Evolutionary conservation across 2,113 vertebrate genomes (phyloP), one percentile per base, ranked within the genome.

Genomic region (Zootoca vivipara): DNA sequence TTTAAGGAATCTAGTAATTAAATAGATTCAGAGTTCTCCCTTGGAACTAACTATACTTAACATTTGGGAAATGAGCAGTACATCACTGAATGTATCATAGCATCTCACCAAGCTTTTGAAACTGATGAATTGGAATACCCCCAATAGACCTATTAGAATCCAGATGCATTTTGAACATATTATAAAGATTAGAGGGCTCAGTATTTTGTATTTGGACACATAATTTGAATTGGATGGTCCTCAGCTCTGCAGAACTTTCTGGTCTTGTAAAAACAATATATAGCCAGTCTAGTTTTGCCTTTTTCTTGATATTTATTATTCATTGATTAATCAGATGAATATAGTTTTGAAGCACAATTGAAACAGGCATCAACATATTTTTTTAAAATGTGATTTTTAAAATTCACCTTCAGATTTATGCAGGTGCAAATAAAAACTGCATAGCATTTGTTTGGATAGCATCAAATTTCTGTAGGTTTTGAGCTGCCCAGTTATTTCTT

Each of bases 241-340:
- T 96, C 93, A 95, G 78, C 95, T 95, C 96, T 96, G 91, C 96
- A 96, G 96, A 96, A 96, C 96, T 97, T 96, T 97, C 9, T 97
- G 95, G 93, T 95, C 94, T 95, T 87, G 93, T 95, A 94, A 96
- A 52, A 96, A 96, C 88, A 56, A 87, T 83, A 91, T 85, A 89
- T 91, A 93, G 93, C 91, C 93, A 94, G 92, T 92, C 93, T 88
- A 85, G 87, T 89, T 95, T 93, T 79, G 67, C 77, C 46, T 87
- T 83, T 89, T 95, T 95, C 92, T 90, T 95, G 78, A 92, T 86
- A 92, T 93, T 92, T 75, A 93, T 94, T 94, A 92, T 93, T 92
- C 83, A 82, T 0, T 92, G 91, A 94, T 93, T 81, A 91, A 90
- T 90, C 87, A 85, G 93, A 95, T 93, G 86, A 79, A 88, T 85